Percentiles rank a stretch among this genome's conserved stretches.
phyloP scores from a whole-genome alignment of 92 coral and sea anemone species.

The Muricea muricata region DNA sequence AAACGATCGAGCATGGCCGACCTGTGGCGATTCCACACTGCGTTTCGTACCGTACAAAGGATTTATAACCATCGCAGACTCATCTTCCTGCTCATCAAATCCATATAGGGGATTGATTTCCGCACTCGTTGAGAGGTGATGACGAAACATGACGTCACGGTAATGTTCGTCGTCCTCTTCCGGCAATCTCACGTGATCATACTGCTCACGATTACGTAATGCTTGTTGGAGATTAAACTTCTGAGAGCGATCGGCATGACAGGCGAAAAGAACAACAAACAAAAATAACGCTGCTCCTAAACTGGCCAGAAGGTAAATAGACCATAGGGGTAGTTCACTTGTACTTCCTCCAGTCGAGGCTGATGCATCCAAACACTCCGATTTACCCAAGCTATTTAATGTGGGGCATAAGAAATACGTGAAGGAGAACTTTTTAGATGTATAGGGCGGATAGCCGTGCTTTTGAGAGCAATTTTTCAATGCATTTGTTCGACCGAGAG shows the following conservation, averaged over 20 bases:
- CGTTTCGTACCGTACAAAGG: background rate
- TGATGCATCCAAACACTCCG: no score
- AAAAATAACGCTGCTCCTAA: constrained; percentile 15
- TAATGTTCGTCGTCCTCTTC: constrained; percentile 65
- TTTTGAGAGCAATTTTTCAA: background rate
- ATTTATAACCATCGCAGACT: background rate
- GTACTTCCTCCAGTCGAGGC: background rate
- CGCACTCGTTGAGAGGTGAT: constrained; percentile 73
- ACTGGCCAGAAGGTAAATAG: background rate
- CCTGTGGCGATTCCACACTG: background rate
- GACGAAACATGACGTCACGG: constrained; percentile 78
- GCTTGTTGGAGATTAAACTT: constrained; percentile 15
- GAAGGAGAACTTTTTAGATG: background rate
- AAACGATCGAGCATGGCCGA: background rate
- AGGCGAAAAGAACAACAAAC: background rate
- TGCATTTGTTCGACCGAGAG: background rate
- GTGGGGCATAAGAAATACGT: constrained; percentile 17
- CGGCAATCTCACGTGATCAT: constrained; percentile 46
- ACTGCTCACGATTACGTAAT: constrained; percentile 35
- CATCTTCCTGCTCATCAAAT: constrained; percentile 56
- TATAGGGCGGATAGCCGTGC: background rate
- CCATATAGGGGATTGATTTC: constrained; percentile 76
- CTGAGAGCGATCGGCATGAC: constrained; percentile 13
- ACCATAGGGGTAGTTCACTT: background rate
- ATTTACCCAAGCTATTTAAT: background rate